Base-by-base conservation (phyloP, 2,888 invertebrate species). In the Drosophila paracracens region DNA sequence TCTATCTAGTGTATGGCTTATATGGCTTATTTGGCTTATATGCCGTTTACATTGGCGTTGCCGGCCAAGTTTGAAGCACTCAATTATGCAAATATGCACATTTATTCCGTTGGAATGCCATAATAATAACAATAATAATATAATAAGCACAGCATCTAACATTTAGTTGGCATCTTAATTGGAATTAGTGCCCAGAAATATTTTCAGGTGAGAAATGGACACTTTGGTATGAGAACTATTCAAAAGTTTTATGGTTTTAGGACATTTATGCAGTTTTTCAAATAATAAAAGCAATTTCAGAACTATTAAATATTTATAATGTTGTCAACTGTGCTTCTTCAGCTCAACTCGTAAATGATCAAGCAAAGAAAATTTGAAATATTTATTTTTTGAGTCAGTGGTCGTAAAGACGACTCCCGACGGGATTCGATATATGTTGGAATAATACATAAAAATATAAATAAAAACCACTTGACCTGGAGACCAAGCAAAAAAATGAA, bases 1-100 rank as follows among this genome's bases (percentile, higher is more conserved):
- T 65, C 84, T 70, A 77, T 83, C 74, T 77, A 72, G 78, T 50
- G 10, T 6, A 11, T 60, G 52, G 52, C 57, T 80, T 65, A 67
- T 43, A 36, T 62, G 54, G n/a, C n/a, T n/a, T 65, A 67, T 25
- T 25, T 25, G 25, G 25, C 25, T 25, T 65, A 67, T 43, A 36
- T 62, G 54, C 50, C 83, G 79, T 71, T 74, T 83, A 52, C 65
- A 72, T 82, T 78, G 81, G 53, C 58, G 46, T 68, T 82, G 83
- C 79, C 83, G 77, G 83, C 76, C 86, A 80, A 71, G 71, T 74
- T 85, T 82, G 74, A 4, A 86, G 69, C 83, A 83, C 83, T 74
- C 78, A 83, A 80, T 83, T 82, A 83, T 82, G 84, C 70, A 74
- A 79, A 79, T 64, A 46, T 46, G 21, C 46, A 8, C 16, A 29